Evolutionary conservation across 2,113 vertebrate genomes (phyloP).

Genomic region (Centropus unirufus): DNA sequence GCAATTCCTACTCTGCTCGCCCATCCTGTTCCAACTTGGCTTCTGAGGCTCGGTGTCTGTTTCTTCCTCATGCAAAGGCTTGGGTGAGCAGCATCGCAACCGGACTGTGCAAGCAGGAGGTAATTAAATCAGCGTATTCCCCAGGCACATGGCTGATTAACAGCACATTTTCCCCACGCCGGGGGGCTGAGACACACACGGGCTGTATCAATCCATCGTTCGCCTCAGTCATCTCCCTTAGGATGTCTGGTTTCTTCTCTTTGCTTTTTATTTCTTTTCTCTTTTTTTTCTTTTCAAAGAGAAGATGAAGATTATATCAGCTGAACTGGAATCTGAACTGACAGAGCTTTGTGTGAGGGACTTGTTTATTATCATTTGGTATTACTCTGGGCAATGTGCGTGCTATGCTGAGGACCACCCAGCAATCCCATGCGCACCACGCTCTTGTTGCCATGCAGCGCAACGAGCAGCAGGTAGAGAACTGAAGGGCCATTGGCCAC

Average conservation of each 20-base stretch:
- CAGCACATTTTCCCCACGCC: not conserved
- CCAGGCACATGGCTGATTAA: constrained; percentile 5
- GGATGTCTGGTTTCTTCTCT: not conserved
- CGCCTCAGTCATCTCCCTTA: constrained; percentile 17
- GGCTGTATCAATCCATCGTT: constrained; percentile 23
- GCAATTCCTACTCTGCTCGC: not conserved
- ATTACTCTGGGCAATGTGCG: constrained; percentile 17
- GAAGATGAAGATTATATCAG: constrained; percentile 65
- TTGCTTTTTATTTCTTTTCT: not conserved
- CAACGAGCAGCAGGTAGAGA: constrained; percentile 18
- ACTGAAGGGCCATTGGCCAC: accelerated
- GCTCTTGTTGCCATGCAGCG: not conserved
- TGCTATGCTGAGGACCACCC: constrained; percentile 57
- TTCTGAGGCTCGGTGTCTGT: not conserved
- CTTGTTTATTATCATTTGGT: constrained; percentile 70
- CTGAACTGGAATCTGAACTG: constrained; percentile 48
- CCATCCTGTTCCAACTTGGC: not conserved
- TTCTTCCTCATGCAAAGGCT: not conserved
- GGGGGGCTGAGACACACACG: not conserved
- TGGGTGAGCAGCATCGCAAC: not conserved
- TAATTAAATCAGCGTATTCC: constrained; percentile 58
- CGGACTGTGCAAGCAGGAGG: not conserved
- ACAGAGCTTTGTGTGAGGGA: constrained; percentile 24
- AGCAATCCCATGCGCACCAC: not conserved
- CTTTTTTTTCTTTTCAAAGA: constrained; percentile 43